Conservation (phyloP, 2,113 vertebrate species). For the Upupa epops region DNA sequence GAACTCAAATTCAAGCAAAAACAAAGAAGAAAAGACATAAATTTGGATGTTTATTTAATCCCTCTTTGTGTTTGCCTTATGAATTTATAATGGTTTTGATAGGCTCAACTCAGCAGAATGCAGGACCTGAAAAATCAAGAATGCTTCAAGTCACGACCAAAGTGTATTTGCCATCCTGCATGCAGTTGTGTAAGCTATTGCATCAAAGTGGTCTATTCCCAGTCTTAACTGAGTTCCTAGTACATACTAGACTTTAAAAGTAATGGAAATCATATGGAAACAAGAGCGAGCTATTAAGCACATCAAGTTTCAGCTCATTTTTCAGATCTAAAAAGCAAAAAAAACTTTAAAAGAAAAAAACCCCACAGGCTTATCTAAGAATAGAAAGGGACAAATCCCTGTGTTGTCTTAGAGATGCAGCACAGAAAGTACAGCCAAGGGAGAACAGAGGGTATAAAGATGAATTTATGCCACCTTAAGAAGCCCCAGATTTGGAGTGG, state of each 20-base stretch:
- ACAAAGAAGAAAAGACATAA: neutral
- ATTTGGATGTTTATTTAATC: neutral
- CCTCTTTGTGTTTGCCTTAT: neutral
- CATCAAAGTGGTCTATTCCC: neutral
- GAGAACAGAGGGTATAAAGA: neutral
- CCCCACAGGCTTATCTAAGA: constrained; percentile 19
- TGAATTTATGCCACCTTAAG: neutral
- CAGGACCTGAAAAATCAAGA: neutral
- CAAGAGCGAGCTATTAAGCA: neutral
- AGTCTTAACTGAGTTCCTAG: neutral
- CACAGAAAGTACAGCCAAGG: constrained; percentile 59
- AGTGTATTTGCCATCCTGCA: neutral
- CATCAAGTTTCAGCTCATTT: constrained; percentile 16
- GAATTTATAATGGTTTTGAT: neutral
- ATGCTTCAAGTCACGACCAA: neutral
- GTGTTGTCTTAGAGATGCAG: constrained; percentile 32
- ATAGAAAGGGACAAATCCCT: constrained; percentile 39
- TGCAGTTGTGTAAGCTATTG: neutral
- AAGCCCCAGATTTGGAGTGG: neutral
- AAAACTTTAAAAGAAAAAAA: neutral
- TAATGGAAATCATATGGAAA: neutral
- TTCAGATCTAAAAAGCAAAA: constrained; percentile 9
- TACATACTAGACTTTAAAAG: neutral
- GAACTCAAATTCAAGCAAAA: neutral
- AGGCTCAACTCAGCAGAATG: neutral